phyloP scores from a whole-genome alignment of 2,888 invertebrate genomes.

The Troglohyphantes excavatus region DNA sequence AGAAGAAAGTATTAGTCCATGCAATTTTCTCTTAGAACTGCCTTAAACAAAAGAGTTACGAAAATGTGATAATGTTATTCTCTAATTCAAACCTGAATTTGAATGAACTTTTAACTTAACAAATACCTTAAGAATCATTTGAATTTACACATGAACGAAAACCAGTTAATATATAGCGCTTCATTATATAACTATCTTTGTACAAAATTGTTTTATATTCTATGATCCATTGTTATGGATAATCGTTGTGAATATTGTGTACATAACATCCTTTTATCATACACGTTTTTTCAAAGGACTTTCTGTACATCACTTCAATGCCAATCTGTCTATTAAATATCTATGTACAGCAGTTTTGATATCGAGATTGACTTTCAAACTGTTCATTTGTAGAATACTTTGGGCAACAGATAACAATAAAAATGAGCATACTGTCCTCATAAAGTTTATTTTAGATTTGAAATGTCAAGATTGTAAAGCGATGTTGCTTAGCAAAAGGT shows the following conservation, averaged over 20 bases:
- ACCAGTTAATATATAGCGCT: too few species aligned
- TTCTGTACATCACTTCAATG: neutral
- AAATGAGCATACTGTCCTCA: neutral
- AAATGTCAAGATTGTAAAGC: too few species aligned
- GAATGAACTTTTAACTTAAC: too few species aligned
- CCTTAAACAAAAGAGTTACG: too few species aligned
- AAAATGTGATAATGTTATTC: too few species aligned
- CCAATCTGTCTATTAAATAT: neutral
- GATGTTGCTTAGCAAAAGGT: too few species aligned
- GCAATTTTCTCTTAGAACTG: too few species aligned
- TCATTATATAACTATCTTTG: too few species aligned
- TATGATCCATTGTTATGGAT: neutral
- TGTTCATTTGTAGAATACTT: neutral
- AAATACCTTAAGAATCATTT: too few species aligned
- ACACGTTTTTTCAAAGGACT: neutral
- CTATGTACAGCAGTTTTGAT: neutral
- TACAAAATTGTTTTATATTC: neutral
- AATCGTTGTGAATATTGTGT: neutral
- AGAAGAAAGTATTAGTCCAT: too few species aligned
- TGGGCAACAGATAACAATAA: neutral
- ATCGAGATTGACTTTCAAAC: neutral
- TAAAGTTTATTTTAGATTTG: neutral
- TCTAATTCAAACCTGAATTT: too few species aligned
- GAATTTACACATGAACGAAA: too few species aligned
- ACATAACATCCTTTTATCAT: neutral